Evolutionary conservation across 2,797 vertebrate species (phyloP), one percentile per base, ranked within the genome.

Genomic region (Gymnothorax reevesii): DNA sequence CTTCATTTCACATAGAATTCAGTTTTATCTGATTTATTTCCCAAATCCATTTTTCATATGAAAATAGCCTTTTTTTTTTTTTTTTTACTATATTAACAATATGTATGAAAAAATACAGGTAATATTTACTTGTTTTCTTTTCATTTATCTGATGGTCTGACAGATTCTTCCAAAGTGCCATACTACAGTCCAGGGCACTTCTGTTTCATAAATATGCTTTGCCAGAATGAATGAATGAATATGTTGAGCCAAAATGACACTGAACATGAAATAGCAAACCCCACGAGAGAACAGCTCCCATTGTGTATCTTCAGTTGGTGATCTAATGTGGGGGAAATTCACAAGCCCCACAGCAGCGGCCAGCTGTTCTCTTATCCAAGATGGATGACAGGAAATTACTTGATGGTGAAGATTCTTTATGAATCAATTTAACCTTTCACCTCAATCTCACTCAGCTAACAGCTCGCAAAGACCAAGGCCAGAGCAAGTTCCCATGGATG

Each of bases 401-500:
- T 33, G 25, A 25, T 71, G 66, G 9, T 8, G 27, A 17, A 73
- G 71, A 73, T 25, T 15, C 59, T 66, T 64, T 5, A 85, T 22
- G 82, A 60, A 60, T n/a, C 62, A 71, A 25, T 52, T 33, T 62
- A 8, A 22, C 77, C 52, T 62, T 27, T 52, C 52, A 13, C 86
- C 83, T 66, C 64, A 9, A 7, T 66, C 25, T 66, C 64, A 9
- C 64, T 17, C 64, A 75, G 79, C 33, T 62, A 84, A 86, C 87
- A 86, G 33, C 82, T 86, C n/a, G 73, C 57, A 71, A 54, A 49
- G 83, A 27, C 7, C 84, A 49, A 15, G 3, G 80, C 54, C 1
- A 52, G 54, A 52, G 25, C 52, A 7, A 52, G 33, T 10, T 52
- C 49, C 8, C 77, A 52, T 15, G 49, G 49, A 57, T 12, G 20